A percentile compares a stretch with the other conserved stretches of the same genome.
Evolutionary conservation across 2,113 vertebrate species (phyloP).

Genomic region (Drymodes brunneopygia): DNA sequence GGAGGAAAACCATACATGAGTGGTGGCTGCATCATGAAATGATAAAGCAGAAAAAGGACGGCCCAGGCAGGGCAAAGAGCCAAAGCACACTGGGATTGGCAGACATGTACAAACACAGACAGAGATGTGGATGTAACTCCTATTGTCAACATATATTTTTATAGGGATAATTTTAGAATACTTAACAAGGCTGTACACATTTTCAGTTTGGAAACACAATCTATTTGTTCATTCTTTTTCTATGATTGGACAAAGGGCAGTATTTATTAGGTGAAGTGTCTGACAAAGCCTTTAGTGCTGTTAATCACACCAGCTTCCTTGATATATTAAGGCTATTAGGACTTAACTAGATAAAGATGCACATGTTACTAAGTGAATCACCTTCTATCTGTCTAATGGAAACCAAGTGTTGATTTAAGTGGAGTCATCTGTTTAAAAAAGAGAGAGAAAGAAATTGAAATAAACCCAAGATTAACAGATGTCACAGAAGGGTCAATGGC

Average conservation of each 20-base stretch:
- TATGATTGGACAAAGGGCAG: neutral
- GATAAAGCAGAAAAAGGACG: neutral
- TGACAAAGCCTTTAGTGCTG: slow-evolving; percentile 30
- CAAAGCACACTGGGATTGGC: neutral
- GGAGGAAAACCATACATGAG: neutral
- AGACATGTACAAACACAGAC: neutral
- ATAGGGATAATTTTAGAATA: neutral
- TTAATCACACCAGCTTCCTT: slow-evolving; percentile 38
- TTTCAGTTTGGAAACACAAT: neutral
- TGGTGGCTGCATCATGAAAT: neutral
- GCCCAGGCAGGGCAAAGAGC: neutral
- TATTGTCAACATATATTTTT: neutral
- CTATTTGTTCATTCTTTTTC: neutral
- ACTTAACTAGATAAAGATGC: slow-evolving; percentile 50
- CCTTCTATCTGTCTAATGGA: slow-evolving; percentile 49
- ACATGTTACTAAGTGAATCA: slow-evolving; percentile 36
- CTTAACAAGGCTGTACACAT: neutral
- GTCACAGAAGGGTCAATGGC: neutral
- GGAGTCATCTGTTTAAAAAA: slow-evolving; percentile 47
- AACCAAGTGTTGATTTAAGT: slow-evolving; percentile 58
- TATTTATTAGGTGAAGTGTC: slow-evolving; percentile 24
- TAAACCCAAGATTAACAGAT: slow-evolving; percentile 52
- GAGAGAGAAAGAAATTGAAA: slow-evolving; percentile 23
- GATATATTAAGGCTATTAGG: slow-evolving; percentile 45
- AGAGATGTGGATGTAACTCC: neutral